Evolutionary conservation across 23 tunicate genomes (phyloP).

Genomic region (Clavelina lepadiformis): DNA sequence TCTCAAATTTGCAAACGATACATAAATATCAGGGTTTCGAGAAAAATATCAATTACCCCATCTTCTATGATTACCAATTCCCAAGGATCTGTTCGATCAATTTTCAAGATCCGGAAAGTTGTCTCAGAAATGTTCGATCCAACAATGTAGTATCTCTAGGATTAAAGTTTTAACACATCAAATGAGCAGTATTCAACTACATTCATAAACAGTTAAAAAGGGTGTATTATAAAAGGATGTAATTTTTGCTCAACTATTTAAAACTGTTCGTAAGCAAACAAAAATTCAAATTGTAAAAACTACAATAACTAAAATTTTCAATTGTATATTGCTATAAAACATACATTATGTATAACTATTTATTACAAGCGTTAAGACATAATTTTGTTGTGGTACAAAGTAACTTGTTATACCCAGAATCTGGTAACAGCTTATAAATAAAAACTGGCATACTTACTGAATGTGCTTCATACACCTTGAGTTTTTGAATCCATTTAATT

Average conservation of each 20-base stretch:
- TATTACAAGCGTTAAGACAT: no score
- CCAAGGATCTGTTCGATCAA: conserved; percentile 63
- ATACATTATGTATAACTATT: no score
- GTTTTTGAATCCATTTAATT: conserved; percentile 53
- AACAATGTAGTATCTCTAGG: conserved; percentile 43
- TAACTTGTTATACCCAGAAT: not conserved
- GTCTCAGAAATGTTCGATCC: conserved; percentile 82
- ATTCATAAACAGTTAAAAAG: no score
- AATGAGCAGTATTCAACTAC: not conserved
- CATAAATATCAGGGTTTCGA: no score
- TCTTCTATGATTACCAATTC: conserved; percentile 47
- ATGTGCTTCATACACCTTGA: conserved; percentile 59
- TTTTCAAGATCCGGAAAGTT: conserved; percentile 40
- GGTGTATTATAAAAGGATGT: not conserved
- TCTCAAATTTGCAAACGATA: no score
- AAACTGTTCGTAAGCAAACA: no score
- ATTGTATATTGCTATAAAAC: no score
- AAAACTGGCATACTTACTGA: conserved; percentile 23
- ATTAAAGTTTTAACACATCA: not conserved
- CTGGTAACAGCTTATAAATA: not conserved
- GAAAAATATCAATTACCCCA: conserved; percentile 35
- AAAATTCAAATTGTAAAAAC: no score
- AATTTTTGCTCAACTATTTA: not conserved
- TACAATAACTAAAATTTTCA: no score
- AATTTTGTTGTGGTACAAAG: no score